Evolutionary conservation across 2,888 invertebrate genomes (phyloP).

Genomic region (Capitulum mitella): DNA sequence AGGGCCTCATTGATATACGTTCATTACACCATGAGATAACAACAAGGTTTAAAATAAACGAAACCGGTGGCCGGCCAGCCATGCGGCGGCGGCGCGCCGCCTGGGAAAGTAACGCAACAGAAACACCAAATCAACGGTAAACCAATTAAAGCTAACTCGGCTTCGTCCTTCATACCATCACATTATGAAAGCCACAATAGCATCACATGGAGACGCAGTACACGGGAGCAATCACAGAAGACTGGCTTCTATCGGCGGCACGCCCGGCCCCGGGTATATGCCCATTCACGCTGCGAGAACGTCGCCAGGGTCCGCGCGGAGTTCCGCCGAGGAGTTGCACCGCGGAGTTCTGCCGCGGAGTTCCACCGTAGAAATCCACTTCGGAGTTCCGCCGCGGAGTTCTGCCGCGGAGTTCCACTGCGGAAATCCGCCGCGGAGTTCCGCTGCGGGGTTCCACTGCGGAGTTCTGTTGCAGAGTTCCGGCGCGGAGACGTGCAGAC

Average conservation of each 20-base stretch:
- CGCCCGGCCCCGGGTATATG: background rate
- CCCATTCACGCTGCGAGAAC: background rate
- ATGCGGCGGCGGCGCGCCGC: background rate
- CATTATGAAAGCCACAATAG: constrained; percentile 21
- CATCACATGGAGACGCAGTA: background rate
- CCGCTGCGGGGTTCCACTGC: too few relatives aligned
- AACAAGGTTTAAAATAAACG: constrained; percentile 16
- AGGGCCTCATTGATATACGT: background rate
- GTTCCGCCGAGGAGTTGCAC: background rate
- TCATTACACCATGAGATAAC: constrained; percentile 15
- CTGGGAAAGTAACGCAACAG: constrained; percentile 1
- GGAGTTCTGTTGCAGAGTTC: too few relatives aligned
- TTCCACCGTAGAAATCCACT: too few relatives aligned
- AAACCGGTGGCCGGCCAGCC: background rate
- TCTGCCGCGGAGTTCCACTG: too few relatives aligned
- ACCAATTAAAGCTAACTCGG: constrained; percentile 18
- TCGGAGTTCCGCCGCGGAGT: too few relatives aligned
- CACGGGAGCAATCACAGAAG: constrained; percentile 10
- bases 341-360: too few relatives aligned
- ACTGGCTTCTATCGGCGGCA: background rate
- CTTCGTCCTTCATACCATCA: background rate
- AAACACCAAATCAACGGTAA: constrained; percentile 21
- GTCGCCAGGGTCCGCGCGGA: too few relatives aligned
- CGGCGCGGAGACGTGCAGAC: too few relatives aligned
- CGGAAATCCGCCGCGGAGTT: too few relatives aligned